phyloP scores from a whole-genome alignment of 2,888 invertebrate genomes.

The Chesias legatella region DNA sequence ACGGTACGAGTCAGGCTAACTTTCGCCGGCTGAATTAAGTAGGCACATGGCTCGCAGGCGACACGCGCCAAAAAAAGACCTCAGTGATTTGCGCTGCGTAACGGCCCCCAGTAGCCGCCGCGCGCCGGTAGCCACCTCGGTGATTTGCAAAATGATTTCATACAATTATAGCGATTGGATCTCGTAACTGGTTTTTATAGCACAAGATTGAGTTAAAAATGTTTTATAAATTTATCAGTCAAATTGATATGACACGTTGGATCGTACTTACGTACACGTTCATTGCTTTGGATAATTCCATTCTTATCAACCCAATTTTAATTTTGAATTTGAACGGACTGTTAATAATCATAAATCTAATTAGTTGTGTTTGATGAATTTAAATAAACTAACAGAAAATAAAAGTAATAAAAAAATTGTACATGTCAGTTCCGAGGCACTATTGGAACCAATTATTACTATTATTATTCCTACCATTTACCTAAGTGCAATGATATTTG shows the following conservation, averaged over 20 bases:
- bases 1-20: constrained; percentile 44
- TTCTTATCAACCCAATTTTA: too few relatives aligned
- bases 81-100: constrained; percentile 74
- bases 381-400: too few relatives aligned
- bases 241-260: constrained; percentile 26
- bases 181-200: constrained; percentile 33
- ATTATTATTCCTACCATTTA: too few relatives aligned
- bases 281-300: not conserved
- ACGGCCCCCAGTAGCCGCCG: constrained; percentile 69
- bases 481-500: too few relatives aligned
- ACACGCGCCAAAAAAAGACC: constrained; percentile 75
- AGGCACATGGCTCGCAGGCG: constrained; percentile 66
- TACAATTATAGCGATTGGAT: constrained; percentile 36
- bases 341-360: too few relatives aligned
- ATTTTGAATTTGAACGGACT: too few relatives aligned
- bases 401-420: too few relatives aligned
- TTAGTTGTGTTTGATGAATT: too few relatives aligned
- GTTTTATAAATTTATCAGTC: constrained; percentile 32
- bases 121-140: constrained; percentile 36
- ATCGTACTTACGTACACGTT: constrained; percentile 18
- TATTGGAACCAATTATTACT: too few relatives aligned
- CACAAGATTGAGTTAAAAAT: constrained; percentile 30
- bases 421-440: too few relatives aligned
- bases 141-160: constrained; percentile 40
- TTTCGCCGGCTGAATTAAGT: constrained; percentile 69